Evolutionary conservation across 2,888 invertebrate genomes (phyloP), one percentile per base, ranked within the genome.

Genomic region (Ophioninae sp.): DNA sequence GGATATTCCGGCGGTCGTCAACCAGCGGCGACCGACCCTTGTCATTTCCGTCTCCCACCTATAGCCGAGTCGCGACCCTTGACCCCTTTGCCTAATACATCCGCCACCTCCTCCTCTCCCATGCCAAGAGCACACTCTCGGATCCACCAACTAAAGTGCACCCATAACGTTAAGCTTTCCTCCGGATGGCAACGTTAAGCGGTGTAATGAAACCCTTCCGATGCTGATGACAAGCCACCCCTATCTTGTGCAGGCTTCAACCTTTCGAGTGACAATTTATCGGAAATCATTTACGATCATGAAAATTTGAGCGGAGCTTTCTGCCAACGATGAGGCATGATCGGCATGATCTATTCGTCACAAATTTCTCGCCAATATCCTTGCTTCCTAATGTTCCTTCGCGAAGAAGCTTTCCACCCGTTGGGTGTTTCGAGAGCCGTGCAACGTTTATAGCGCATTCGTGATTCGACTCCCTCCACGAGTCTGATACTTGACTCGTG

Each of bases 11-110:
- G 64, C 65, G 30, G 72, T 79, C 79, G 57, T 73, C 79, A 72
- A 70, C 69, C 77, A 65, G 65, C 37, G 13, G 50, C 62, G 77
- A 75, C 70, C 77, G 59, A 84, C 79, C 83, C 78, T 50, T 78
- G 83, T 78, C 83, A 78, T 74, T 81, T 80, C 70, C 78, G 61
- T 70, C 37, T n/a, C 37, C n/a, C 62, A 67, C 62, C 21, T 23
- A 61, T 20, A 73, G 79, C 50, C 17, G 17, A 50, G 75, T n/a
- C 57, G 74, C 61, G 81, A 81, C 78, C 81, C 83, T 84, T 81
- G 83, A 84, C 78, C 83, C 83, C 65, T 61, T 69, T 64, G 50
- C 62, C 20, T 61, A 62, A 62, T 44, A 69, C 41, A 68, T 70
- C 41, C 39, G 56, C 50, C 37, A 30, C 17, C 50, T 30, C 2